Conservation (phyloP, 2,113 vertebrate genomes). For the Cephalopholis sonnerati region DNA sequence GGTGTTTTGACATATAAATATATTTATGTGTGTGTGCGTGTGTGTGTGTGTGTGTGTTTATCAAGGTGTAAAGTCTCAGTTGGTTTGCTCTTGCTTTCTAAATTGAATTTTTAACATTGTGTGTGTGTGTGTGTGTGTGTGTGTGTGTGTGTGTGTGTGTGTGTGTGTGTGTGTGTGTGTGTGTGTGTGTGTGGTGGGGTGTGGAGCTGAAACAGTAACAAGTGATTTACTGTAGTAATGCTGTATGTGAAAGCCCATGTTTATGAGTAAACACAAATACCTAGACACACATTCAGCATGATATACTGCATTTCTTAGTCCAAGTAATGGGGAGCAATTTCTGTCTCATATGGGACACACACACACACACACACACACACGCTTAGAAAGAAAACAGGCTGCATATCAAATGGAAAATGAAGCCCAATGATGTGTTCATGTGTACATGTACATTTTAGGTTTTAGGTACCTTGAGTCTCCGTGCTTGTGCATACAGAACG, state of each 20-base stretch:
- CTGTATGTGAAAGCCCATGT: not conserved
- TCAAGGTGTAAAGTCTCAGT: too few relatives aligned
- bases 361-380: constrained; percentile 1
- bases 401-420: not conserved
- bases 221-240: not conserved
- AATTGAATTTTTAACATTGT: too few relatives aligned
- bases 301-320: not conserved
- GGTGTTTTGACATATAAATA: not conserved
- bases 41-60: not conserved
- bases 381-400: not conserved
- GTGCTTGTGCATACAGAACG: too few relatives aligned
- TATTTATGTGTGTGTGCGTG: not conserved
- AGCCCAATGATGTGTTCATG: not conserved
- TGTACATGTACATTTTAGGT: not conserved
- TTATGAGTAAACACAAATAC: not conserved
- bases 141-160: not conserved
- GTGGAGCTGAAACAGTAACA: not conserved
- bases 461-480: not conserved
- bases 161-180: not conserved
- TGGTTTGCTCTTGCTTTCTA: too few relatives aligned
- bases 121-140: not conserved
- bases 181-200: not conserved
- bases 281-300: not conserved
- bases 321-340: not conserved
- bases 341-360: not conserved